Conservation (phyloP, 2,113 vertebrate species). For the Parotia lawesii region DNA sequence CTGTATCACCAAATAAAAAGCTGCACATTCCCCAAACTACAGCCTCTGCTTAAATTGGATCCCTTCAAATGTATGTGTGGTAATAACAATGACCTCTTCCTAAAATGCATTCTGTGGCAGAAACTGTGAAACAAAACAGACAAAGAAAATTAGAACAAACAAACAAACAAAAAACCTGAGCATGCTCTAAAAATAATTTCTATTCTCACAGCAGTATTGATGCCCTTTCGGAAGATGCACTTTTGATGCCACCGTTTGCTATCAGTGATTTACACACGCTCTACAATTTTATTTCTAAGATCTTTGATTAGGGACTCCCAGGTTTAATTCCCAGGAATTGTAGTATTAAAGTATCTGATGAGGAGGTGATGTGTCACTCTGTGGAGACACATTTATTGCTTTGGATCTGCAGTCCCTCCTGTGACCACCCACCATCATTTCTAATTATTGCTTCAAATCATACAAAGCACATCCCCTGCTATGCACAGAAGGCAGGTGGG, state of each 20-base stretch:
- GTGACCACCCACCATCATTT: conserved; percentile 20
- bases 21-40: not conserved
- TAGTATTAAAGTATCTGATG: not conserved
- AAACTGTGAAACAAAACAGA: not conserved
- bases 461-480: not conserved
- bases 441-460: conserved; percentile 55
- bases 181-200: not conserved
- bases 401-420: not conserved
- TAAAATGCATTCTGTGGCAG: not conserved
- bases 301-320: not conserved
- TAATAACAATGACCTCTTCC: not conserved
- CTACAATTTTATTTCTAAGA: not conserved
- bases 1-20: not conserved
- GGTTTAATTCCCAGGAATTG: not conserved
- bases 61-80: not conserved
- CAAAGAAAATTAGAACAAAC: not conserved
- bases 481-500: conserved; percentile 54
- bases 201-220: not conserved
- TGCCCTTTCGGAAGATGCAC: not conserved
- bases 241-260: not conserved
- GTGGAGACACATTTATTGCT: not conserved
- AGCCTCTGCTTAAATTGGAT: not conserved
- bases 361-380: not conserved
- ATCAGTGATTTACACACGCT: not conserved
- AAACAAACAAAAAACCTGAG: not conserved